phyloP scores from a whole-genome alignment of 2,888 invertebrate species.

The Galerucella nymphaeae region DNA sequence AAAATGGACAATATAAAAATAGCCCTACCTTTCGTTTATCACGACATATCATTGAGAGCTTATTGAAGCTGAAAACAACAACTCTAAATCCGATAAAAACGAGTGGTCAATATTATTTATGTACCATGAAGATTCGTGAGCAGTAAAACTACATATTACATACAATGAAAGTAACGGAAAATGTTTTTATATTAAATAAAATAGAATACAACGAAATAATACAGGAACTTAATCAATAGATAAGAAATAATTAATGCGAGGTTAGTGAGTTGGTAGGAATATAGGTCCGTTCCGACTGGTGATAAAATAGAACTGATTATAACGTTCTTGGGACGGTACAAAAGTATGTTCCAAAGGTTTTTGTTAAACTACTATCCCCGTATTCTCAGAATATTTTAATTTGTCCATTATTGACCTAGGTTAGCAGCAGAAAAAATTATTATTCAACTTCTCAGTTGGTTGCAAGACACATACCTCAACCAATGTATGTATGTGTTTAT shows the following conservation, averaged over 20 bases:
- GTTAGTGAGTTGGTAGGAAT: not conserved
- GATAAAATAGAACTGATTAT: no score
- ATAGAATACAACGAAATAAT: not conserved
- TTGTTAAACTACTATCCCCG: no score
- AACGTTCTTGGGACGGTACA: no score
- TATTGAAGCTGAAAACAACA: conserved; percentile 21
- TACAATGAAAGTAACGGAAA: conserved; percentile 21
- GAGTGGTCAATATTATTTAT: not conserved
- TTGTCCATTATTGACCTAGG: no score
- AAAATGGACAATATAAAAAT: conserved; percentile 3
- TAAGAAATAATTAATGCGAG: not conserved
- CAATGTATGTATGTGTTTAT: no score
- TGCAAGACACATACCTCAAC: no score
- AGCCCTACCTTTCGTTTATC: not conserved
- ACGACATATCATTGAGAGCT: conserved; percentile 14
- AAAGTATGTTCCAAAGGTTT: no score
- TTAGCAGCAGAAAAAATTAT: no score
- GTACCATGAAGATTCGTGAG: conserved; percentile 24
- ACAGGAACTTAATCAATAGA: not conserved
- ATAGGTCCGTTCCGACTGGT: no score
- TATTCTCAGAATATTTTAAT: no score
- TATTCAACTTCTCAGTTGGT: no score
- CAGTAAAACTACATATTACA: not conserved
- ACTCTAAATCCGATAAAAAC: conserved; percentile 17
- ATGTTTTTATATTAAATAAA: conserved; percentile 9